Conservation (phyloP, 2,113 vertebrate species). For the Pan troglodytes region NHGRI_mPanTro3-v2.1_pri NC_072419.2:26318501-26319000, state of each 20-base stretch:
- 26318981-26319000: background rate
- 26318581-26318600: background rate
- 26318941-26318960: background rate
- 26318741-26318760: background rate
- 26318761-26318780: background rate
- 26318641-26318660: background rate
- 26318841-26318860: background rate
- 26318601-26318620: background rate
- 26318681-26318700: background rate
- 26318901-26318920: background rate
- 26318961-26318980: background rate
- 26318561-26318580: background rate
- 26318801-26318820: background rate
- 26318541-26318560: background rate
- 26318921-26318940: background rate
- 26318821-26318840: background rate
- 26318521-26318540: background rate
- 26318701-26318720: background rate
- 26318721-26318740: background rate
- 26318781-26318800: background rate
- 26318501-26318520: slow-evolving; percentile 28
- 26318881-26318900: background rate
- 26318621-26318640: background rate
- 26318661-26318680: background rate
- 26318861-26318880: background rate